These are phyloP conservation scores for Zelleria hepariella DNA, from an alignment of 2,888 invertebrate genomes.

Conservation along the genomic window DNA sequence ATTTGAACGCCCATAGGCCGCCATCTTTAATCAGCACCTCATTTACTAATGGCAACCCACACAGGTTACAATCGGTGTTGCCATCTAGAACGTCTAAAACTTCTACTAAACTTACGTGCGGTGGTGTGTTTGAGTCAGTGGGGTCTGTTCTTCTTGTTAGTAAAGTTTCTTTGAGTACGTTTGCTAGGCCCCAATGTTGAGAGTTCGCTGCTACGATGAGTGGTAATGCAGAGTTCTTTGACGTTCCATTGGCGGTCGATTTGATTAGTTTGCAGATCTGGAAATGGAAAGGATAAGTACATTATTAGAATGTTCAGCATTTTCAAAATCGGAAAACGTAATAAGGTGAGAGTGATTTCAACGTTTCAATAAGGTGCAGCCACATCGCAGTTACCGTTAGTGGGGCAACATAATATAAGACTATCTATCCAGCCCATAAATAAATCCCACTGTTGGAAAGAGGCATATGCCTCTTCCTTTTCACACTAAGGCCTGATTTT, in stretches of 20 bases:
- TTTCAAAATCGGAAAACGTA: too few relatives aligned
- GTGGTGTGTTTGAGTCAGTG: neutral
- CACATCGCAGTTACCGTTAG: too few relatives aligned
- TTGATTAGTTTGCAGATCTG: slow-evolving; percentile 56
- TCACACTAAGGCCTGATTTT: too few relatives aligned
- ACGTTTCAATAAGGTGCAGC: too few relatives aligned
- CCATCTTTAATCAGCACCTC: slow-evolving; percentile 72
- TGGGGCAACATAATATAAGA: too few relatives aligned
- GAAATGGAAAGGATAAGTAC: slow-evolving; percentile 8
- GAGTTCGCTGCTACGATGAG: slow-evolving; percentile 52
- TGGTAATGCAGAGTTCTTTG: slow-evolving; percentile 58
- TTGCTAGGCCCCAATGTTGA: slow-evolving; percentile 64
- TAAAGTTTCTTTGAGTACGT: slow-evolving; percentile 14
- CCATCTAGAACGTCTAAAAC: slow-evolving; percentile 32
- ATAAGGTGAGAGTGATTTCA: too few relatives aligned
- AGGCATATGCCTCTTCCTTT: too few relatives aligned
- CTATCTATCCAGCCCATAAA: too few relatives aligned
- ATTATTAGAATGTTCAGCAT: neutral
- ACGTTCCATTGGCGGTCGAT: slow-evolving; percentile 30
- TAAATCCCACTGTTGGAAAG: too few relatives aligned
- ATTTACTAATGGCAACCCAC: slow-evolving; percentile 73
- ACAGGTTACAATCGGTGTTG: slow-evolving; percentile 60
- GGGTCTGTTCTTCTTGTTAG: neutral
- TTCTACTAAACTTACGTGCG: slow-evolving; percentile 16
- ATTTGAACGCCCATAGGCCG: slow-evolving; percentile 74